Evolutionary conservation across 35 echinoderm and acorn worm genomes (phyloP), one percentile per base, ranked within the genome.

Genomic region (Diadema setosum): DNA sequence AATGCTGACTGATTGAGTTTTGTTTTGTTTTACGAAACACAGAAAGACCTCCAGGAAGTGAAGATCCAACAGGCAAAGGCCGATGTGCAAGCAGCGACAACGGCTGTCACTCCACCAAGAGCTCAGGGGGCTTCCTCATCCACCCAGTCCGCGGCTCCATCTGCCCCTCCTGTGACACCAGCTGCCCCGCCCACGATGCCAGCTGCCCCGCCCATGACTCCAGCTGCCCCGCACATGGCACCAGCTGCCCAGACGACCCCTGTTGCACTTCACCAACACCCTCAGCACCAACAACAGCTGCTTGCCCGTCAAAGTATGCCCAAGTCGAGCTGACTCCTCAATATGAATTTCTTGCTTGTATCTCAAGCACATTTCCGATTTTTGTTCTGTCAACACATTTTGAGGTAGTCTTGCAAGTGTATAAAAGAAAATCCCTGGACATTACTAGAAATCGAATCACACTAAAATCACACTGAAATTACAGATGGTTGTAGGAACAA

Each of bases 221-320:
- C 58, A 63, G 32, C 86, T 80, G 41, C 85, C 85, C 55, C 85
- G 76, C 15, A 41, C 21, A 5, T 74, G 70, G 25, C 52, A 49
- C 11, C 78, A 88, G 17, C 20, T 75, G 32, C 58, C 32, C 21
- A 30, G 21, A n/a, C n/a, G n/a, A n/a, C n/a, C n/a, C n/a, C n/a
- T n/a, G n/a, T n/a, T n/a, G n/a, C n/a, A n/a, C n/a, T n/a, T n/a
- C n/a, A n/a, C n/a, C 58, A 63, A 63, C 86, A 88, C 39, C 85
- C 85, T 75, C 85, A 87, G 29, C 57, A 41, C 4, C 86, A 67
- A 21, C 52, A 49, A 20, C 78, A 88, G 17, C 20, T 75, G 32
- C 58, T 63, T 21, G 58, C 58, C n/a, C n/a, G n/a, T n/a, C n/a
- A n/a, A n/a, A n/a, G n/a, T n/a, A n/a, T n/a, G n/a, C n/a, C n/a